A percentile compares a stretch with the other conserved stretches of the same genome.
These are phyloP conservation scores for Laodelphax striatellus DNA, from an alignment of 1,140 invertebrate species.

Conservation along the genomic window DNA sequence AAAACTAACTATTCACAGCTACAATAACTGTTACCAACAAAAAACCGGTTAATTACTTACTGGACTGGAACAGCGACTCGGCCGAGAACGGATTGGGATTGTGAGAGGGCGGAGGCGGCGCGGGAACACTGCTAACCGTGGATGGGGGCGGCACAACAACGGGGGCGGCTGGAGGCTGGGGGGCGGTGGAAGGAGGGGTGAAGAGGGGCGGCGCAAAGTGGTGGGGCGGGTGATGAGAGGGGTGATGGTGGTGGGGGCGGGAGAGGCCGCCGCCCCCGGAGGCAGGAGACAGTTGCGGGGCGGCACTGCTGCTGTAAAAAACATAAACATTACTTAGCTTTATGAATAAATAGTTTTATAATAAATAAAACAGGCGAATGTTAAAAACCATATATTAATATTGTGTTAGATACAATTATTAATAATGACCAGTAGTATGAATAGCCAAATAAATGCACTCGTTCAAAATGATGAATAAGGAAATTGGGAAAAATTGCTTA, in stretches of 20 bases:
- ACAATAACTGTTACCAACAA: too few species aligned
- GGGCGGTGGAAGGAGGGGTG: conserved; percentile 18
- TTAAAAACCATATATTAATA: too few species aligned
- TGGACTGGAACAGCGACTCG: conserved; percentile 75
- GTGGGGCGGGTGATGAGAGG: conserved; percentile 38
- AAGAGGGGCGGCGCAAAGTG: conserved; percentile 44
- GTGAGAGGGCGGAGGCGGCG: conserved; percentile 38
- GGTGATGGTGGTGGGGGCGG: conserved; percentile 30
- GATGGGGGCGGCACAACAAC: conserved; percentile 34
- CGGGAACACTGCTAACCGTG: conserved; percentile 24
- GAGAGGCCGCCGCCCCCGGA: too few species aligned
- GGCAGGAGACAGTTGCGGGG: conserved; percentile 39
- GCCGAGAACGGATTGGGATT: conserved; percentile 76
- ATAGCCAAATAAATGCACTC: too few species aligned
- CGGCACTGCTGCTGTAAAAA: conserved; percentile 33
- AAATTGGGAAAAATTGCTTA: too few species aligned
- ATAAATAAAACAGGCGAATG: too few species aligned
- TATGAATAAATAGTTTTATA: too few species aligned
- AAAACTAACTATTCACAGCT: too few species aligned
- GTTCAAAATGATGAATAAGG: too few species aligned
- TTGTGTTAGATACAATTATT: too few species aligned
- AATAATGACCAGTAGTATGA: too few species aligned
- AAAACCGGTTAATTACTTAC: too few species aligned
- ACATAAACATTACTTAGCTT: conserved; percentile 11
- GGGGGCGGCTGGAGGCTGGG: conserved; percentile 18